Evolutionary conservation across 2,797 vertebrate genomes (phyloP).

Genomic region (Sebastes hubbsi): DNA sequence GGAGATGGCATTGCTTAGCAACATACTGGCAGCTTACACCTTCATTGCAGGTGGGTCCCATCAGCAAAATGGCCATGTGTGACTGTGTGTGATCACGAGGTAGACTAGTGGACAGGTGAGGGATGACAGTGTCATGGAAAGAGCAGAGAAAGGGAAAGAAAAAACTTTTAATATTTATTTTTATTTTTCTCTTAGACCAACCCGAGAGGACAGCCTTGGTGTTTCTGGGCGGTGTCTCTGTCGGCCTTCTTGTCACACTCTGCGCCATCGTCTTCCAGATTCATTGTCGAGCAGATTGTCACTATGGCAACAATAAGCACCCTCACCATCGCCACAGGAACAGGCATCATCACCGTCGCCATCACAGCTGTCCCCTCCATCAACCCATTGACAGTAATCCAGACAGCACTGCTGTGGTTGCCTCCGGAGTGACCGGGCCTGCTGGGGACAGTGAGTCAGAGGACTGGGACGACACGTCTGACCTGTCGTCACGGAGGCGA

Average conservation of each 20-base stretch:
- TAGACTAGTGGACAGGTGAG: background rate
- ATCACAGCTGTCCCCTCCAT: slow-evolving; percentile 54
- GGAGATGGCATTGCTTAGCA: slow-evolving; percentile 94
- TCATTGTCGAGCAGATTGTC: slow-evolving; percentile 91
- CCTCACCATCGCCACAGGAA: slow-evolving; percentile 55
- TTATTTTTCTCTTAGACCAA: slow-evolving; percentile 81
- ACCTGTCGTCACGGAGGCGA: slow-evolving; percentile 86
- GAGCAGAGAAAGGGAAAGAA: background rate
- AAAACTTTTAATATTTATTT: background rate
- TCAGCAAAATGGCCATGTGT: background rate
- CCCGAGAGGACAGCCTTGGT: slow-evolving; percentile 90
- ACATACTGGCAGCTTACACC: slow-evolving; percentile 90
- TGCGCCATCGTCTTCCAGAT: slow-evolving; percentile 89
- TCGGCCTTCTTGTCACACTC: slow-evolving; percentile 90
- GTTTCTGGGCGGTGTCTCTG: slow-evolving; percentile 90
- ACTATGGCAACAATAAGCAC: slow-evolving; percentile 72
- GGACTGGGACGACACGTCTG: slow-evolving; percentile 85
- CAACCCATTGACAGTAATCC: slow-evolving; percentile 49
- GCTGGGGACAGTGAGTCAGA: slow-evolving; percentile 83
- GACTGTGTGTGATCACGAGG: background rate
- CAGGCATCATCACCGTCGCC: slow-evolving; percentile 48
- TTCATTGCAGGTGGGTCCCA: slow-evolving; percentile 87
- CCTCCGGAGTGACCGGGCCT: slow-evolving; percentile 66
- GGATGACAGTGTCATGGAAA: background rate
- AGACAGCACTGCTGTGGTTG: slow-evolving; percentile 70